phyloP scores from a whole-genome alignment of 2,888 invertebrate species.

The Lacanobia oleracea region DNA sequence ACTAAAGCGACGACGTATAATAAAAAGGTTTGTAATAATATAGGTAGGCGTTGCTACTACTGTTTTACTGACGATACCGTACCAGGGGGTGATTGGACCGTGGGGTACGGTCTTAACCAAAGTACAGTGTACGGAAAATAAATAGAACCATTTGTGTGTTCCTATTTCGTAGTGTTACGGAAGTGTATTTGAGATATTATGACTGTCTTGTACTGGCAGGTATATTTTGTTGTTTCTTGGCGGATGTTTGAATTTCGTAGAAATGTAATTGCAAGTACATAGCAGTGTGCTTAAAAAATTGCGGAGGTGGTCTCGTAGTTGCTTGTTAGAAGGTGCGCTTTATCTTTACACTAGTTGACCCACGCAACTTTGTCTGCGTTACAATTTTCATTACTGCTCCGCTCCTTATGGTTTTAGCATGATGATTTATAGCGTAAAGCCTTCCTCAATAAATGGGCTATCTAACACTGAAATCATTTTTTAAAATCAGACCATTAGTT shows the following conservation, averaged over 20 bases:
- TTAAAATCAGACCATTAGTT: too few species aligned
- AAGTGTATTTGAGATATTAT: slow-evolving; percentile 15
- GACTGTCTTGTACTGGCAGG: background rate
- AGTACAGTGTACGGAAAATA: slow-evolving; percentile 29
- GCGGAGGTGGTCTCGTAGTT: background rate
- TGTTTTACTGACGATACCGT: slow-evolving; percentile 49
- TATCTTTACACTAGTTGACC: too few species aligned
- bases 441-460: too few species aligned
- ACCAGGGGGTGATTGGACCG: slow-evolving; percentile 51
- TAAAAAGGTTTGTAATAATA: slow-evolving; percentile 51
- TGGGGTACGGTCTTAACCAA: slow-evolving; percentile 35
- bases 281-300: background rate
- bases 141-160: slow-evolving; percentile 18
- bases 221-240: background rate
- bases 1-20: slow-evolving; percentile 34
- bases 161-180: slow-evolving; percentile 14
- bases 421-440: too few species aligned
- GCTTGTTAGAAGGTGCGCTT: too few species aligned
- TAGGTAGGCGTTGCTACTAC: slow-evolving; percentile 24
- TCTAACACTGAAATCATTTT: too few species aligned
- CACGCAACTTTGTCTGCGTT: too few species aligned
- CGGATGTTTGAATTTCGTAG: background rate
- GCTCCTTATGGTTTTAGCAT: too few species aligned
- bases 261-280: background rate
- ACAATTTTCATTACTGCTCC: too few species aligned